Base-by-base conservation (phyloP, 1,140 invertebrate species). In the Euglossa dilemma region DNA sequence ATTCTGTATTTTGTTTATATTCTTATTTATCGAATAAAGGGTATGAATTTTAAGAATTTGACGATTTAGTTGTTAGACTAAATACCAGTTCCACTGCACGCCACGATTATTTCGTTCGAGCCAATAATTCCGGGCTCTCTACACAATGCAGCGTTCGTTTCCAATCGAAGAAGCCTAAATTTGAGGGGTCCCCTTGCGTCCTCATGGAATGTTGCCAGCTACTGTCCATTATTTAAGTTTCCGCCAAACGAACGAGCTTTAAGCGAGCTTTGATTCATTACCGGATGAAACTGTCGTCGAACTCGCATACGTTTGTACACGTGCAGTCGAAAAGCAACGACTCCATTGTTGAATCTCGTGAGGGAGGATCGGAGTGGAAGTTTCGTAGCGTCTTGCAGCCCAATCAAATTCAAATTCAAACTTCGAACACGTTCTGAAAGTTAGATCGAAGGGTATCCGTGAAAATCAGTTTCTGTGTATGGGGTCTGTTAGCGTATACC, bases 211-310 rank as follows among this genome's bases (percentile, higher is more conserved):
- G 0, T 73, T 6, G 36, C 73, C 73, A 83, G 20, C 11, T 20
- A 70, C 52, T 69, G 59, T 64, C n/a, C 50, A 50, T 74, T 69
- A 77, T 69, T 76, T 75, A 64, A 86, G 43, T 64, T 73, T 23
- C 66, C 52, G 7, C 36, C 18, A 16, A 23, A 6, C 52, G 75
- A 76, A 64, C 36, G 28, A 64, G 20, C 36, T 20, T 25, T 61
- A 59, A 78, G 36, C 69, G 54, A 50, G 57, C 20, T 63, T 70
- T 54, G 56, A 86, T 74, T 63, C 45, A 71, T 75, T 28, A 25
- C 28, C 56, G 61, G 28, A 45, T 81, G 66, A 59, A 75, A 77
- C 20, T 59, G 59, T 73, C 52, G 43, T 20, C n/a, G 61, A 75
- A 67, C 28, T 75, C 45, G 59, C 70, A 28, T 28, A 28, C 45